A percentile compares a stretch with the other conserved stretches of the same genome.
These are phyloP conservation scores for Corbicula japonica DNA, from an alignment of 2,888 invertebrate species.

Conservation along the genomic window DNA sequence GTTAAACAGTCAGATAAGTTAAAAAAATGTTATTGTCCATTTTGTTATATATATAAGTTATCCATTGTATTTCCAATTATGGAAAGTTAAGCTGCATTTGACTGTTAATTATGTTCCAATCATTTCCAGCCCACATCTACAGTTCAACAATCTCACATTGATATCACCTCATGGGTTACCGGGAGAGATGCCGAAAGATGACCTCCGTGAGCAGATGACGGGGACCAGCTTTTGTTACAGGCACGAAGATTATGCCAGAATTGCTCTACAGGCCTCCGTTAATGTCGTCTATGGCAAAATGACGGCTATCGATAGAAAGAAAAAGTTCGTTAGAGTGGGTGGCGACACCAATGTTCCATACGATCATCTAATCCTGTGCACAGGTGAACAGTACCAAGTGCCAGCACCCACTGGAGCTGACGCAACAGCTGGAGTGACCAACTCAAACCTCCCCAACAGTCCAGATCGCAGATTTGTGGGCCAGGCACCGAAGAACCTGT, in stretches of 20 bases:
- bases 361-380: conserved; percentile 85
- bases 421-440: conserved; percentile 69
- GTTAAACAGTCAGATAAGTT: no score
- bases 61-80: no score
- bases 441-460: conserved; percentile 70
- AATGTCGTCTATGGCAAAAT: conserved; percentile 89
- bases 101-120: no score
- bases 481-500: conserved; percentile 82
- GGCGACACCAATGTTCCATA: conserved; percentile 83
- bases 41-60: no score
- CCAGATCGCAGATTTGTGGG: conserved; percentile 77
- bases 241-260: conserved; percentile 87
- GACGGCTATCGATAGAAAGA: conserved; percentile 85
- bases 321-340: conserved; percentile 84
- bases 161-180: conserved; percentile 90
- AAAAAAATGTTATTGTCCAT: no score
- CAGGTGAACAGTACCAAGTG: conserved; percentile 85
- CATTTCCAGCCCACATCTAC: conserved; percentile 88
- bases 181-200: conserved; percentile 83
- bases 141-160: conserved; percentile 91
- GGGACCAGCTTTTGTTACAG: conserved; percentile 81
- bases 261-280: conserved; percentile 90
- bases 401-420: conserved; percentile 83
- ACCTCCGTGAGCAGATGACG: conserved; percentile 80
- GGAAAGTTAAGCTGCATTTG: no score